phyloP scores from a whole-genome alignment of 2,797 vertebrate species.

The Potorous gilbertii region DNA sequence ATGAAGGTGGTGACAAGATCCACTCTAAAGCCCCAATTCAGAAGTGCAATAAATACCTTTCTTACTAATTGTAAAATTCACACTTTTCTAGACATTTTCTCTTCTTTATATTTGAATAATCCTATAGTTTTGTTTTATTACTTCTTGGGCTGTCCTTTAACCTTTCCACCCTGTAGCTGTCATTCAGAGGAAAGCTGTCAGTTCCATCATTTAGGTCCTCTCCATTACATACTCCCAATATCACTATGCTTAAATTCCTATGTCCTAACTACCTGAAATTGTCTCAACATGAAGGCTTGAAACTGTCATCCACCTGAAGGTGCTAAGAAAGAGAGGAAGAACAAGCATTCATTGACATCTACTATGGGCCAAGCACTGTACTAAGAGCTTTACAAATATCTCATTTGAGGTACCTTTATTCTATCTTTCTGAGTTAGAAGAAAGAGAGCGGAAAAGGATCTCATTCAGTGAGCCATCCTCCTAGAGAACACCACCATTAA shows the following conservation, averaged over 20 bases:
- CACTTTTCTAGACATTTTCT: neutral
- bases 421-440: neutral
- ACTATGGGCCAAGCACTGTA: neutral
- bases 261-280: neutral
- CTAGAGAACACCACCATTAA: neutral
- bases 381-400: neutral
- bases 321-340: neutral
- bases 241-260: neutral
- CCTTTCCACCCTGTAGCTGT: neutral
- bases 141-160: neutral
- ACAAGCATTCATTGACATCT: neutral
- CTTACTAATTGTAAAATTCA: neutral
- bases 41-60: neutral
- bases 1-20: neutral
- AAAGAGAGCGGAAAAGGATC: neutral
- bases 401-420: neutral
- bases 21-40: neutral
- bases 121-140: neutral
- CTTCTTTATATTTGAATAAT: neutral
- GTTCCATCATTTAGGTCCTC: neutral
- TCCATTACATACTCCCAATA: neutral
- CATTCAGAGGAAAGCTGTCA: neutral
- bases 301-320: neutral
- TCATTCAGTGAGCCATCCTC: neutral
- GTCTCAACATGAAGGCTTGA: neutral